Evolutionary conservation across 1,140 invertebrate species (phyloP), one percentile per base, ranked within the genome.

Genomic region (Doryteuthis pealeii): DNA sequence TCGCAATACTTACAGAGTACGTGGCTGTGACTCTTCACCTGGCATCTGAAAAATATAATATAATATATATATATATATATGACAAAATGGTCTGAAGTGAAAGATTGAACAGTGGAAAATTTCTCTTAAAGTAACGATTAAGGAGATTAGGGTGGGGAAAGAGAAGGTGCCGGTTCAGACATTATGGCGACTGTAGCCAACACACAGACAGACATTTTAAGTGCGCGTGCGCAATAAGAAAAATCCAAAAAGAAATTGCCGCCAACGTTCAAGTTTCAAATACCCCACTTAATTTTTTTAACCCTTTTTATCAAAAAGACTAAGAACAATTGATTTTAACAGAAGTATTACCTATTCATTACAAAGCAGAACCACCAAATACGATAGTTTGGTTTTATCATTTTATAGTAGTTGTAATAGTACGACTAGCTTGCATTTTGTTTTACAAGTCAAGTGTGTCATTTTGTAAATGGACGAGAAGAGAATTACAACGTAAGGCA

Each of bases 121-220:
- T 1, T 5, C 5, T 6, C 5, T 22, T 58, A 58, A 58, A 58
- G 26, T 62, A 62, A 62, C 10, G 26, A 62, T 62, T n/a, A 62
- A n/a, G 18, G 6, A 2, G 1, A 62, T n/a, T n/a, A 28, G 54
- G 26, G 54, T 22, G 22, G 28, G 66, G 66, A 32, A 32, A 68
- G 10, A 33, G 18, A 10, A 68, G 30, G 66, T 75, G 78, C 78
- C 76, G 74, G 77, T 76, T 77, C 71, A 70, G 79, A 73, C 76
- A 82, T 80, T 74, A 80, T 80, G 79, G 80, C 77, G 78, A 80
- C 80, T 74, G 76, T 30, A 77, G 69, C 78, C 77, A 79, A 74
- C 77, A 80, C 77, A 76, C 70, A 70, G 74, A n/a, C n/a, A 68
- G 75, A 76, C 71, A 22, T 15, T 62, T 28, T 22, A 22, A 62